phyloP scores from a whole-genome alignment of 2,888 invertebrate species.

The Synergus laeviventris region DNA sequence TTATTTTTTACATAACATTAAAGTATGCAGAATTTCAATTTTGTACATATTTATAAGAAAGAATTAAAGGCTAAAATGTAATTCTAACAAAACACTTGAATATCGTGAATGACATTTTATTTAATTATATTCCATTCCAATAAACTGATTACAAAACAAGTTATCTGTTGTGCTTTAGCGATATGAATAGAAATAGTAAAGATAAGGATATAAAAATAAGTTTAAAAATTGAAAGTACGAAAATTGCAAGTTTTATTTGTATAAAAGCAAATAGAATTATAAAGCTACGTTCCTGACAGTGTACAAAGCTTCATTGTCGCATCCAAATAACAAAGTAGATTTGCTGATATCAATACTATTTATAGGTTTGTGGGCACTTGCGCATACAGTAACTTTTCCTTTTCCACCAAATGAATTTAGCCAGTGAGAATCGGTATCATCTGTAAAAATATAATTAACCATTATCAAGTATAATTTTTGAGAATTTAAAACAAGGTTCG shows the following conservation, averaged over 20 bases:
- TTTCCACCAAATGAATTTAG: constrained; percentile 77
- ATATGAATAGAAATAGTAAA: background rate
- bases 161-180: background rate
- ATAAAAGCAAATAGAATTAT: constrained; percentile 50
- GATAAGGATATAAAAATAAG: background rate
- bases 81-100: constrained; percentile 9
- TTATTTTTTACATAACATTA: background rate
- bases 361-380: constrained; percentile 81
- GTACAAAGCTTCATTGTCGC: constrained; percentile 93
- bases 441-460: constrained; percentile 55
- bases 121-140: constrained; percentile 43
- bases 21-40: constrained; percentile 30
- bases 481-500: background rate
- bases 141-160: constrained; percentile 25
- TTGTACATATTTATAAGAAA: constrained; percentile 41
- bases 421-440: constrained; percentile 76
- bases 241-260: background rate
- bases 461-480: background rate
- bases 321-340: constrained; percentile 87
- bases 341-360: constrained; percentile 89
- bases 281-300: constrained; percentile 82
- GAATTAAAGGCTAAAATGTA: constrained; percentile 29
- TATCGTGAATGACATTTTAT: constrained; percentile 42
- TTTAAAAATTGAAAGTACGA: background rate
- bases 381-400: constrained; percentile 74